Percentiles rank a stretch among this genome's conserved stretches.
These are phyloP conservation scores for Drosophila subsilvestris DNA, from an alignment of 2,888 invertebrate genomes.

Conservation along the genomic window DNA sequence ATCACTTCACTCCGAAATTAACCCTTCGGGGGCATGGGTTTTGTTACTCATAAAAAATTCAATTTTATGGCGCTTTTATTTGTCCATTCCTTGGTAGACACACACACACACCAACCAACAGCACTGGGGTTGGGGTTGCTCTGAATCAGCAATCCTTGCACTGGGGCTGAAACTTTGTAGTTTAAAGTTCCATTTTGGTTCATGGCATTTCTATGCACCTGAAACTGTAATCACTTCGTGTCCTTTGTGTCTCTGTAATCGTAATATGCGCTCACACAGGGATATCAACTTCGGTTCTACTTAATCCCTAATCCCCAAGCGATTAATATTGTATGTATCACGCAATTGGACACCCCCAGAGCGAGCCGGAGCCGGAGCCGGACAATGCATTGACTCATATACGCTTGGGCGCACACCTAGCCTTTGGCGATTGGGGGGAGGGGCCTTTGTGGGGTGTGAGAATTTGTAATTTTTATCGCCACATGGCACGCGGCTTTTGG, in stretches of 20 bases:
- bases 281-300: neutral
- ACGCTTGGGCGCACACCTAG: conserved; percentile 66
- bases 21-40: conserved; percentile 62
- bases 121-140: conserved; percentile 52
- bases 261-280: neutral
- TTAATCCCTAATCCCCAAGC: conserved; percentile 28
- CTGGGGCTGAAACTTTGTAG: neutral
- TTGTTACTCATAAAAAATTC: conserved; percentile 76
- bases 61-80: conserved; percentile 78
- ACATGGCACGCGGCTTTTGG: conserved; percentile 60
- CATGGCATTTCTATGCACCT: conserved; percentile 1
- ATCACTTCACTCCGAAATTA: conserved; percentile 65
- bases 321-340: conserved; percentile 48
- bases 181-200: neutral
- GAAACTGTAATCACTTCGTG: conserved; percentile 12
- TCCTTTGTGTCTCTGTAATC: conserved; percentile 33
- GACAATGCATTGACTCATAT: conserved; percentile 45
- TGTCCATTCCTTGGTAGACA: conserved; percentile 64
- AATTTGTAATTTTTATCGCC: conserved; percentile 70
- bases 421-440: neutral
- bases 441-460: conserved; percentile 34
- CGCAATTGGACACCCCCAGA: conserved; percentile 45
- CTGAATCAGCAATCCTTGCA: neutral
- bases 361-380: neutral
- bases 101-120: too few species aligned